Base-by-base conservation (phyloP, 2,797 vertebrate species). In the Eidolon dupreanum region DNA sequence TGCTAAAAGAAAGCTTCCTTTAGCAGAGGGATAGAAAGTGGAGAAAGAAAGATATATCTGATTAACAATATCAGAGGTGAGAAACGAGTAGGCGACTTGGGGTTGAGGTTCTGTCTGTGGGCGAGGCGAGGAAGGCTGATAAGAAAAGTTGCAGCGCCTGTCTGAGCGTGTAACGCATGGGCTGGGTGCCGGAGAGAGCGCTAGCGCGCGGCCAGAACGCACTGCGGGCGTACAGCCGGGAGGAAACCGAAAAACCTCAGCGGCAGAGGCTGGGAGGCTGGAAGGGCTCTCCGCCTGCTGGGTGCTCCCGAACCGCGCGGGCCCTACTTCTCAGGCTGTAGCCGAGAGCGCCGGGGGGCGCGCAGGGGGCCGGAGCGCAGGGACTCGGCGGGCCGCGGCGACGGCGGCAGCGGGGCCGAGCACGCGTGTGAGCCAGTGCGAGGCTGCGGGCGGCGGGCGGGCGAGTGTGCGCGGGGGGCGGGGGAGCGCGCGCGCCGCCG, bases 131-230 rank as follows among this genome's bases (percentile, higher is more conserved):
- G 53, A 66, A 65, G 87, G 51, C 24, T 53, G 24, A 6, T 31
- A 82, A 88, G 77, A 92, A 98, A 98, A 97, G 97, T 97, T 97
- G 96, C 93, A 10, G 87, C 84, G 63, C 73, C 2, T 5, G 59
- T 57, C 46, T n/a, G 91, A 31, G 79, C 66, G 49, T 36, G 86
- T 31, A 8, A 11, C 13, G 59, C 2, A 0, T 57, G 91, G 95
- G 97, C 96, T 87, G 88, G 93, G 90, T 53, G 96, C 92, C 55
- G 79, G 97, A 71, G 95, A 95, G 93, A 91, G 93, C 95, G 92
- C 90, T 93, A 97, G 98, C 97, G 97, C 94, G 28, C 86, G 88
- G 96, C 96, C 96, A 22, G 90, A 77, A 96, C 97, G 97, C 96
- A 97, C 93, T 97, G 98, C 97, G 95, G 97, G 81, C 61, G 0